Base-by-base conservation (phyloP, 2,113 vertebrate genomes). In the Promerops cafer region DNA sequence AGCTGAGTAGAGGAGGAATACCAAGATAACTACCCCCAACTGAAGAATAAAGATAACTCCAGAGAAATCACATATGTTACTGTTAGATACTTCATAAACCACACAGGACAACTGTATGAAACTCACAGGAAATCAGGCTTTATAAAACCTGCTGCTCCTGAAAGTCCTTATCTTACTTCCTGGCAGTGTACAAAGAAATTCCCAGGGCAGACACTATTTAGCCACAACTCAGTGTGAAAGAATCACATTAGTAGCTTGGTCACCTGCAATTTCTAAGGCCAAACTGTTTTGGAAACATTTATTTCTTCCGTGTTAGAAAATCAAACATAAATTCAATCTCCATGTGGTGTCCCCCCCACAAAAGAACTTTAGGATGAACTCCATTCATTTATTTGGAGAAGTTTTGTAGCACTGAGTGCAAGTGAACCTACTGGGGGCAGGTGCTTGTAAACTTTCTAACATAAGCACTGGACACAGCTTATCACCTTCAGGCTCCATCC, bases 21-120 rank as follows among this genome's bases (percentile, higher is more conserved):
- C 11, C 7, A 13, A 53, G 42, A 74, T 30, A 65, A 56, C 7
- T 54, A 31, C 2, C 1, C 12, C 1, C 2, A 45, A 4, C 4
- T 17, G 45, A 79, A 21, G 24, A 69, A 78, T 40, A 53, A 54
- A 83, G 68, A 9, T 53, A 54, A 66, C 28, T 14, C 37, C 11
- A 39, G 33, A 52, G 27, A 72, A 69, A 7, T 83, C 28, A 71
- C 28, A 6, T 28, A 18, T 50, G 14, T 47, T 56, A 33, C 21
- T 40, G 19, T 52, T 53, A 66, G 59, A 47, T 61, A n/a, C 50
- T 45, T 20, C 31, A 74, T 37, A 90, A 87, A 61, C 6, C 15
- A 27, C 37, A 44, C 11, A 27, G 16, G 42, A 69, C 16, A 69
- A 39, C 18, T 45, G 13, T 9, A 33, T 28, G n/a, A 81, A 85